Evolutionary conservation across 1,140 invertebrate genomes (phyloP), one percentile per base, ranked within the genome.

Genomic region (Ectropis grisescens): DNA sequence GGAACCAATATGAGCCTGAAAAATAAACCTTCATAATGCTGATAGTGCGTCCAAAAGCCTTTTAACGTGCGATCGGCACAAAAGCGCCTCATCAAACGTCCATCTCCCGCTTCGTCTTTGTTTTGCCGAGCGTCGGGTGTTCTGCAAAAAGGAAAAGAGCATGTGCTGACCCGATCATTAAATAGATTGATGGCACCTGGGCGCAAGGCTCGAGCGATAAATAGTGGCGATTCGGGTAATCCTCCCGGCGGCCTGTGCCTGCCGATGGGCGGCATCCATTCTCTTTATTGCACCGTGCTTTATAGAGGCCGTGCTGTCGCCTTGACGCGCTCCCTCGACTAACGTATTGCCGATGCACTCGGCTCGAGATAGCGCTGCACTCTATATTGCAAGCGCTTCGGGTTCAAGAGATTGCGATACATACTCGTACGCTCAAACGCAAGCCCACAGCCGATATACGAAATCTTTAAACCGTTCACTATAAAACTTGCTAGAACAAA

Each of bases 141-240:
- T 48, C 40, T 48, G 60, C 49, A 80, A 80, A 80, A 80, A 80
- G 69, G 68, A 43, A 42, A 51, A 76, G 71, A 75, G 65, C 56
- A 70, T 61, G 69, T 75, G 74, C 71, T 80, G 75, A 80, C 75
- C 75, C 71, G 75, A 76, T 80, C 75, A 80, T 80, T 80, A 80
- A 80, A 80, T 66, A 80, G 75, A 80, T 80, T 72, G 75, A 80
- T 80, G 60, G 75, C 68, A 80, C 75, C 75, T 80, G 75, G 69
- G 68, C 58, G 75, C 60, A 67, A 70, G 75, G 69, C 68, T 70
- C 56, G 61, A 61, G 71, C 75, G 71, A 80, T 80, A 80, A 75
- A 80, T 80, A 80, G 75, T 76, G 71, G 71, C 71, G 75, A 76
- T 79, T 76, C 71, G 56, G 61, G 61, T 80, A 80, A 80, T 76